Percentiles rank a stretch among this genome's conserved stretches.
Conservation (phyloP, 1,140 invertebrate genomes). For the Anoplolepis gracilipes region DNA sequence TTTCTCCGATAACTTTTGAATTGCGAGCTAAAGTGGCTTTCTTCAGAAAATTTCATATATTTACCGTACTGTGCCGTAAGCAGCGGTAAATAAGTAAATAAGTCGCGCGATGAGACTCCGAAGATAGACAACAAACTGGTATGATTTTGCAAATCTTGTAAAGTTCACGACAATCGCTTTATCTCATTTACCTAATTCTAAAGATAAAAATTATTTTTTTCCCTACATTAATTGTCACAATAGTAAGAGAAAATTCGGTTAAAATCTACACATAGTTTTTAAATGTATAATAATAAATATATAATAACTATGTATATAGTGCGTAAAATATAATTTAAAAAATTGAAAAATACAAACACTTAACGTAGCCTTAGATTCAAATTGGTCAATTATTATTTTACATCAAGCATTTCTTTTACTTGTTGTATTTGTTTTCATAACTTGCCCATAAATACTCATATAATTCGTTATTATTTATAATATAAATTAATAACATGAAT, state of each 20-base stretch:
- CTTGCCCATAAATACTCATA: neutral
- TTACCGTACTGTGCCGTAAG: conserved; percentile 25
- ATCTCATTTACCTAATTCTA: conserved; percentile 17
- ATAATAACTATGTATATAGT: neutral
- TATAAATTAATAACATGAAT: neutral
- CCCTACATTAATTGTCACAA: neutral
- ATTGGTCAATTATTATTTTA: neutral
- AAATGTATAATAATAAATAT: neutral
- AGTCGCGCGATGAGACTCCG: neutral
- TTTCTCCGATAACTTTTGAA: conserved; percentile 61
- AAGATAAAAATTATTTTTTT: conserved; percentile 22
- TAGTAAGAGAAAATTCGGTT: neutral
- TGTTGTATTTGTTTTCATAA: neutral
- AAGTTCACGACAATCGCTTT: neutral
- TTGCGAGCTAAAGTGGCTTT: conserved; percentile 59
- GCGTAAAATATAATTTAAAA: neutral
- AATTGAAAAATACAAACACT: neutral
- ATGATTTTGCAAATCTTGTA: conserved; percentile 49
- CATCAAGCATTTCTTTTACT: neutral
- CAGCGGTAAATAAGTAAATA: conserved; percentile 57
- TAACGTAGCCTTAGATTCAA: neutral
- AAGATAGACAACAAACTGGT: conserved; percentile 35
- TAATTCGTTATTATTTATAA: neutral
- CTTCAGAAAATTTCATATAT: conserved; percentile 57
- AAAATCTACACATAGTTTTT: neutral